Evolutionary conservation across 2,888 invertebrate species (phyloP).

Genomic region (Cybosia mesomella): DNA sequence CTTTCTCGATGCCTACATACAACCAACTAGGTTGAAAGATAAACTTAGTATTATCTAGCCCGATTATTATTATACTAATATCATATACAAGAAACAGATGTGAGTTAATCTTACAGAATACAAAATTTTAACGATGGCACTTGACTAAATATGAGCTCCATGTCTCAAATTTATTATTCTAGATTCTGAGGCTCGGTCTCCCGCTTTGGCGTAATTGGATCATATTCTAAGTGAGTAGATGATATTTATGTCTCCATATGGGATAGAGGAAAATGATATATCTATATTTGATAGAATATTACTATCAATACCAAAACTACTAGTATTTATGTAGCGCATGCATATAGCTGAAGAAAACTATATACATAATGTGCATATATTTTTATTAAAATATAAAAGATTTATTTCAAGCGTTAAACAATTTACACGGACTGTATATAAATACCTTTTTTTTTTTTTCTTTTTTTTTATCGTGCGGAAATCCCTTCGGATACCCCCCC

Average conservation of each 20-base stretch:
- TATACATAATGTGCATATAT: too few relatives aligned
- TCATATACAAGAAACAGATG: background rate
- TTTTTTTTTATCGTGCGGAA: too few relatives aligned
- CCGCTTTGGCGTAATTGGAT: background rate
- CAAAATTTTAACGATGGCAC: background rate
- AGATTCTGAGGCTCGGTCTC: background rate
- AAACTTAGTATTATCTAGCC: too few relatives aligned
- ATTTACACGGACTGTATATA: too few relatives aligned
- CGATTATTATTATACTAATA: background rate
- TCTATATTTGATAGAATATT: background rate
- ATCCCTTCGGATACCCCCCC: too few relatives aligned
- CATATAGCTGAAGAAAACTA: background rate
- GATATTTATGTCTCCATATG: constrained; percentile 4
- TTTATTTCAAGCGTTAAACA: background rate
- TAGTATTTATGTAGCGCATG: background rate
- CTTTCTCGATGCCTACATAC: too few relatives aligned
- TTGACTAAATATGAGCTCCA: constrained; percentile 5
- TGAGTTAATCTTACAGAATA: background rate
- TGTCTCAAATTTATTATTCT: constrained; percentile 4
- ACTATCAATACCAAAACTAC: background rate
- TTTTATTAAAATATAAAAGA: too few relatives aligned
- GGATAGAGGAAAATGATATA: background rate
- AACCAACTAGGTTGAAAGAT: too few relatives aligned
- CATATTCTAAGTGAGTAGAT: background rate
- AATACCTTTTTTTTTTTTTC: too few relatives aligned